Conservation (phyloP, 1,140 invertebrate species). For the Propsilocerus akamusi region DNA sequence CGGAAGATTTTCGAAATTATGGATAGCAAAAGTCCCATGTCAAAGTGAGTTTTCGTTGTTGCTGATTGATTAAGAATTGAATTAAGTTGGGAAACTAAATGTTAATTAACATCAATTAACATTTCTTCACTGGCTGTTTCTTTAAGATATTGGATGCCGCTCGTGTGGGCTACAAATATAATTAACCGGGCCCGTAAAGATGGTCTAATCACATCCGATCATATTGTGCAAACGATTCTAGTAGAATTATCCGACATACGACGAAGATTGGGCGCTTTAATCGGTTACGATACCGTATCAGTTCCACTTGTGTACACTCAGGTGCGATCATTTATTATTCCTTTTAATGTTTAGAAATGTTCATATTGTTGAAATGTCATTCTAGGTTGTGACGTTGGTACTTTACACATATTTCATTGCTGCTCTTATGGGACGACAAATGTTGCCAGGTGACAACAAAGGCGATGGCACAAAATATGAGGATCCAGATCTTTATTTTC, state of each 20-base stretch:
- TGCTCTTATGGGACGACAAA: conserved; percentile 64
- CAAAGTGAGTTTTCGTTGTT: conserved; percentile 28
- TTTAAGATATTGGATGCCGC: conserved; percentile 63
- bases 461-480: conserved; percentile 36
- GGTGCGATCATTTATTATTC: conserved; percentile 32
- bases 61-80: too few species aligned
- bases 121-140: too few species aligned
- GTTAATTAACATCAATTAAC: neutral
- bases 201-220: conserved; percentile 59
- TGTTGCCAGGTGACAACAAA: conserved; percentile 37
- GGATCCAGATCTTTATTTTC: conserved; percentile 76
- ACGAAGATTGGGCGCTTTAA: conserved; percentile 55
- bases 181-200: conserved; percentile 71
- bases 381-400: conserved; percentile 78
- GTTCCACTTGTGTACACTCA: conserved; percentile 96
- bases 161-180: conserved; percentile 80
- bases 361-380: conserved; percentile 12
- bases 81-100: neutral
- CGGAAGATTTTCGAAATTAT: conserved; percentile 76
- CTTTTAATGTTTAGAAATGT: neutral
- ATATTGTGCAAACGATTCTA: conserved; percentile 69
- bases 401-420: conserved; percentile 85
- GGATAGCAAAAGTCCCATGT: conserved; percentile 72
- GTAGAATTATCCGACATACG: conserved; percentile 69
- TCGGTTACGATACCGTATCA: conserved; percentile 85